phyloP scores from a whole-genome alignment of 2,113 vertebrate genomes.

The Mormyrus lacerda region DNA sequence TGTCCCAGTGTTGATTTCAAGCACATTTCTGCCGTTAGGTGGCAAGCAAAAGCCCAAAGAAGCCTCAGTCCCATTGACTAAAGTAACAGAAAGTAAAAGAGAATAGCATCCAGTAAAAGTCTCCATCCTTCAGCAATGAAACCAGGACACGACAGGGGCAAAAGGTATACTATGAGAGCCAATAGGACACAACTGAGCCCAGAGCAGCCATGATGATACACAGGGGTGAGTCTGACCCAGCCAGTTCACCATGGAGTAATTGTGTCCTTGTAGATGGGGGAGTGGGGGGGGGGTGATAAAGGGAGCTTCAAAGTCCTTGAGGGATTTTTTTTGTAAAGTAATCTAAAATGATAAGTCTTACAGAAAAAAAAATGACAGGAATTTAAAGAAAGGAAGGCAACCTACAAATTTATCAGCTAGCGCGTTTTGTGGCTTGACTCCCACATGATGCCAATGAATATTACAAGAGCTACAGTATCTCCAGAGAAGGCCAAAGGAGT shows the following conservation, averaged over 20 bases:
- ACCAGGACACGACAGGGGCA: background rate
- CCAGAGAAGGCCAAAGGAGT: background rate
- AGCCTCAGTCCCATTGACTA: background rate
- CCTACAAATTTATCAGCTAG: background rate
- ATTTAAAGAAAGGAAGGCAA: conserved; percentile 3
- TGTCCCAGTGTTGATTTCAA: background rate
- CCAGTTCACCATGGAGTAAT: background rate
- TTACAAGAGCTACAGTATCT: background rate
- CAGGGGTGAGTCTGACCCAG: background rate
- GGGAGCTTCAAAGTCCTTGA: conserved; percentile 8
- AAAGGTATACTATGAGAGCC: background rate
- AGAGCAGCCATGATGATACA: background rate
- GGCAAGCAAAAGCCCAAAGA: background rate
- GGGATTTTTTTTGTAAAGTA: conserved; percentile 6
- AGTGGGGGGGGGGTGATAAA: background rate
- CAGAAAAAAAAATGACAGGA: conserved; percentile 6
- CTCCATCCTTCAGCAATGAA: background rate
- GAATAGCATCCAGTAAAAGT: background rate
- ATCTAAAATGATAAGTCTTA: conserved; percentile 6
- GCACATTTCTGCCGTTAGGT: background rate
- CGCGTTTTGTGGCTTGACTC: background rate
- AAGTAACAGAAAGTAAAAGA: background rate
- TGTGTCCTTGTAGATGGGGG: background rate
- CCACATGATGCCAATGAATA: background rate
- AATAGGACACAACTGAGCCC: background rate